Evolutionary conservation across 2,888 invertebrate species (phyloP), one percentile per base, ranked within the genome.

Genomic region (Eilema griseolum): DNA sequence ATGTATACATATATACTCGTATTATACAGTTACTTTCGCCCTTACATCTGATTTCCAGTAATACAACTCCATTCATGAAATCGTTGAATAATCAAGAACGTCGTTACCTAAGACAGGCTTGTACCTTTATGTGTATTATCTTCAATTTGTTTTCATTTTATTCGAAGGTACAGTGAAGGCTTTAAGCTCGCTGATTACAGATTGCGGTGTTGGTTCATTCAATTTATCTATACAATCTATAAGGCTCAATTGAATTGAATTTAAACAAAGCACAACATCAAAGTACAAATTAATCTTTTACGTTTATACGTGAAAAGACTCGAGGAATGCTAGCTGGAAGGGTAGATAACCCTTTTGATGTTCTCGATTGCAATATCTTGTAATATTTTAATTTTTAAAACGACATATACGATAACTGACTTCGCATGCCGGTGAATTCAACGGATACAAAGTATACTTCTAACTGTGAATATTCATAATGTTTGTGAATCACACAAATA

Each of bases 41-140:
- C 71, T 78, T 69, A 60, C 78, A 82, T 80, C 77, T 79, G 76
- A 79, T 79, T 82, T 78, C 72, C 72, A 74, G 73, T 72, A 79
- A 69, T 79, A 78, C 76, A 79, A 83, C 74, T 85, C 60, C 84
- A 84, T 84, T 85, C 85, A 85, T 79, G 75, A 77, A 65, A 77
- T 70, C 56, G 72, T 72, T 77, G 72, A 79, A 82, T 78, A 79
- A 83, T 79, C 79, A 73, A 66, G 60, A 77, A 80, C 71, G 79
- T 73, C 69, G 71, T 71, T 71, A 76, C 65, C 68, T 73, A 70
- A 73, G 67, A 64, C 71, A 66, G 69, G 70, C n/a, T 66, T 33
- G 26, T 23, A 61, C 31, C 65, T 60, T 24, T 69, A 46, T 59
- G 23, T 46, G 31, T 46, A 60, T 37, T 23, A 61, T 61, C 23